These are phyloP conservation scores for Eretmochelys imbricata DNA, from an alignment of 2,113 vertebrate genomes.

Conservation along the genomic window DNA sequence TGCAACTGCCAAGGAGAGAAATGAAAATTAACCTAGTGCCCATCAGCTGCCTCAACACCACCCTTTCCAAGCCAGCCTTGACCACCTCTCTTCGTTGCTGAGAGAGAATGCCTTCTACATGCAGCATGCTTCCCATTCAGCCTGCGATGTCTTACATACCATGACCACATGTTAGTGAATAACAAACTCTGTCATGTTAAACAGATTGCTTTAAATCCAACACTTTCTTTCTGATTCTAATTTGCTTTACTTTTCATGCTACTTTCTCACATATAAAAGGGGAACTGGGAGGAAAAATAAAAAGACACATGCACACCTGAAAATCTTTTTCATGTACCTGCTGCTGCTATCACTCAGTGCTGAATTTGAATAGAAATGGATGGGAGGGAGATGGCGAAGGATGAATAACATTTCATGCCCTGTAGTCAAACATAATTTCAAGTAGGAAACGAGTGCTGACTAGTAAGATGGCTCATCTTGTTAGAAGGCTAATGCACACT, in stretches of 20 bases:
- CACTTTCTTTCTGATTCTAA: constrained; percentile 56
- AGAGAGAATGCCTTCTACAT: background rate
- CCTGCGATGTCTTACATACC: background rate
- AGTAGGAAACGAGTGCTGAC: constrained; percentile 48
- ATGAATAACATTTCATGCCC: constrained; percentile 60
- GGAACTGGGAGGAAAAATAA: background rate
- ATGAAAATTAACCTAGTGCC: constrained; percentile 71
- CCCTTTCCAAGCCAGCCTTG: constrained; percentile 53
- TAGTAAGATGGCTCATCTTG: constrained; percentile 23
- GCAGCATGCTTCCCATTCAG: background rate
- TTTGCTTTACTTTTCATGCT: constrained; percentile 73
- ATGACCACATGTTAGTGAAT: rapidly evolving
- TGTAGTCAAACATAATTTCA: constrained; percentile 62
- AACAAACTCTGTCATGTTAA: constrained; percentile 2
- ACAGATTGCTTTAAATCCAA: background rate
- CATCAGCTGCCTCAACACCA: constrained; percentile 26
- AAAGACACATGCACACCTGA: constrained; percentile 50
- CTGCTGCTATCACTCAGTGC: constrained; percentile 34
- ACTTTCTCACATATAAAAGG: constrained; percentile 62
- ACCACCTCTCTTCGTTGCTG: rapidly evolving
- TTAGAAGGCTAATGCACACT: constrained; percentile 59
- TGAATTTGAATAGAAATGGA: constrained; percentile 50
- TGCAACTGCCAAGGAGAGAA: constrained; percentile 73
- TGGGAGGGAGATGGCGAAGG: constrained; percentile 56
- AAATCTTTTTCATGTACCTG: constrained; percentile 50